Percentiles rank a stretch among this genome's conserved stretches.
phyloP scores from a whole-genome alignment of 2,797 vertebrate genomes.

The Oreochromis grahami region DNA sequence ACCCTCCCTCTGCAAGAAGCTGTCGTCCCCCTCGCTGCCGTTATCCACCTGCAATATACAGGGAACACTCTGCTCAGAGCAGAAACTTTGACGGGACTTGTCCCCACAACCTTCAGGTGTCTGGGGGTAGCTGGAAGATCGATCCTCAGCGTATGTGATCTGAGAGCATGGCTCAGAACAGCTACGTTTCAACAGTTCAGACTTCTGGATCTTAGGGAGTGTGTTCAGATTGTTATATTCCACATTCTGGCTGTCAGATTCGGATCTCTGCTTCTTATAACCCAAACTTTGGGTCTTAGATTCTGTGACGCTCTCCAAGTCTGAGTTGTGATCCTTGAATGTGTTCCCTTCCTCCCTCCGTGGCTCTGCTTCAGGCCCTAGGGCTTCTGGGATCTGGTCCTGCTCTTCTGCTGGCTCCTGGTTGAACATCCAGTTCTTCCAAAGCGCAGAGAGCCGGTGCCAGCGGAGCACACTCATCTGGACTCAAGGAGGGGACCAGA shows the following conservation, averaged over 20 bases:
- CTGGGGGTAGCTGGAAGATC: neutral
- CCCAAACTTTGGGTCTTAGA: slow-evolving; percentile 2
- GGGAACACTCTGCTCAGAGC: slow-evolving; percentile 50
- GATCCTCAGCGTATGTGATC: neutral
- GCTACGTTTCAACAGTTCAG: slow-evolving; percentile 17
- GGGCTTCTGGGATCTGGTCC: slow-evolving; percentile 4
- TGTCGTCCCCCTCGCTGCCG: slow-evolving; percentile 84
- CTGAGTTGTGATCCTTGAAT: neutral
- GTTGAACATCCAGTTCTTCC: slow-evolving; percentile 92
- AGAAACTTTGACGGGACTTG: neutral
- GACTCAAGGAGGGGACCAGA: slow-evolving; percentile 51
- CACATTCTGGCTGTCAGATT: neutral
- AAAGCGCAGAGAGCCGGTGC: slow-evolving; percentile 80
- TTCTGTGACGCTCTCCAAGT: neutral
- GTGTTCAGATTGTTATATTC: neutral
- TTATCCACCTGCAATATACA: slow-evolving; percentile 93
- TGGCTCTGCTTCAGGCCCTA: neutral
- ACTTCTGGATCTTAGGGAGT: neutral
- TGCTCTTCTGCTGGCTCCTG: slow-evolving; percentile 72
- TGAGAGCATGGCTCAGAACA: slow-evolving; percentile 24
- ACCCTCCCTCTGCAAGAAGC: slow-evolving; percentile 83
- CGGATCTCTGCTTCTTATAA: neutral
- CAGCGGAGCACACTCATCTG: slow-evolving; percentile 81
- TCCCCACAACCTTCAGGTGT: neutral
- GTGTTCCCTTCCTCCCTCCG: neutral